Conservation (phyloP, 2,113 vertebrate genomes). For the Aldabrachelys gigantea region DNA sequence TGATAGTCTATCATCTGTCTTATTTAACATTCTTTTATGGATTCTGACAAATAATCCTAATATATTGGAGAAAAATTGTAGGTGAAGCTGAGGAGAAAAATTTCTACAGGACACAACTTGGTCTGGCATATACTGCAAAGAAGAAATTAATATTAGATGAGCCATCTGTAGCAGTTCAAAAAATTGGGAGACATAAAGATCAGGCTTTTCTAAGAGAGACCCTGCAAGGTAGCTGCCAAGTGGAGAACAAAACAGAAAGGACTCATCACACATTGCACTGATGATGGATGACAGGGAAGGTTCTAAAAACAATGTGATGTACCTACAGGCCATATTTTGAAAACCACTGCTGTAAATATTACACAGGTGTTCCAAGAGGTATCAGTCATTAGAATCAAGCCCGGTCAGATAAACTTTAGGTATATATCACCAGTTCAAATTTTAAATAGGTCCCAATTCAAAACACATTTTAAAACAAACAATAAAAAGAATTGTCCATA, state of each 20-base stretch:
- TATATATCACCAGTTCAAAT: background rate
- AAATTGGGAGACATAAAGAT: background rate
- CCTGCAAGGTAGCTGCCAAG: background rate
- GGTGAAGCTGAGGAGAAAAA: background rate
- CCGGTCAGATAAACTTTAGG: background rate
- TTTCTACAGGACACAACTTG: background rate
- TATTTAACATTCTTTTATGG: background rate
- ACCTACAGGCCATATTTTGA: background rate
- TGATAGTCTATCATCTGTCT: background rate
- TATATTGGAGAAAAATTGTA: background rate
- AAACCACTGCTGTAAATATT: background rate
- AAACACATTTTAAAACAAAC: background rate
- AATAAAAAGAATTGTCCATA: background rate
- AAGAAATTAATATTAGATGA: background rate
- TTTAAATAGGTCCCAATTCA: background rate
- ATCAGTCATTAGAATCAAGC: background rate
- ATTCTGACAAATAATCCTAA: background rate
- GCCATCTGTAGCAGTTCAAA: background rate
- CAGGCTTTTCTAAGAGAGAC: background rate
- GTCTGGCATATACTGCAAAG: background rate
- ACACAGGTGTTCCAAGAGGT: background rate
- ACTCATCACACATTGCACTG: background rate
- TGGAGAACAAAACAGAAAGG: background rate
- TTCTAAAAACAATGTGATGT: background rate
- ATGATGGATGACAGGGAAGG: background rate